Conservation (phyloP, 2,797 vertebrate species). For the Sciaenops ocellatus region DNA sequence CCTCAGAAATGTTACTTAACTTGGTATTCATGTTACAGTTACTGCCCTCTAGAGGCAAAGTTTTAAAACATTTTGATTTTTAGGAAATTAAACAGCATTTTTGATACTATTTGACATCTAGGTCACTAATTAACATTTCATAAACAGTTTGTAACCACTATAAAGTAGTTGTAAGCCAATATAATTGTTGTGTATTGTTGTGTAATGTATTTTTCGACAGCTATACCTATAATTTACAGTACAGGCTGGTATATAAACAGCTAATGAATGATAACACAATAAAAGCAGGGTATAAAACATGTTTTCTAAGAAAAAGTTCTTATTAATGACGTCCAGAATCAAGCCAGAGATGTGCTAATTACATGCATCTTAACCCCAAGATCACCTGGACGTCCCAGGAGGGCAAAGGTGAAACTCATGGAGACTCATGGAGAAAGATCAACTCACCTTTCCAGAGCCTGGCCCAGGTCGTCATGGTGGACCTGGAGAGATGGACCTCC, state of each 20-base stretch:
- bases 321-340: background rate
- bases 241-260: background rate
- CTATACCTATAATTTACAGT: background rate
- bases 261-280: background rate
- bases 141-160: background rate
- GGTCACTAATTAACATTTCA: background rate
- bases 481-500: conserved; percentile 74
- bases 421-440: background rate
- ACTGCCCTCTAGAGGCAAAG: background rate
- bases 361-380: background rate
- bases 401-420: background rate
- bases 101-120: background rate
- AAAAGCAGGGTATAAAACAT: background rate
- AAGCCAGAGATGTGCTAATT: background rate
- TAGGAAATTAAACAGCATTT: background rate
- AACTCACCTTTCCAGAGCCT: conserved; percentile 27
- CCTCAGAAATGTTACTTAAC: background rate
- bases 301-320: background rate
- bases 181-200: background rate
- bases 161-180: background rate
- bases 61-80: background rate
- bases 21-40: background rate
- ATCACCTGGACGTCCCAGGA: accelerated
- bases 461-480: conserved; percentile 31
- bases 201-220: background rate